Evolutionary conservation across 2,797 vertebrate species (phyloP).

Genomic region (Babyrousa celebensis): DNA sequence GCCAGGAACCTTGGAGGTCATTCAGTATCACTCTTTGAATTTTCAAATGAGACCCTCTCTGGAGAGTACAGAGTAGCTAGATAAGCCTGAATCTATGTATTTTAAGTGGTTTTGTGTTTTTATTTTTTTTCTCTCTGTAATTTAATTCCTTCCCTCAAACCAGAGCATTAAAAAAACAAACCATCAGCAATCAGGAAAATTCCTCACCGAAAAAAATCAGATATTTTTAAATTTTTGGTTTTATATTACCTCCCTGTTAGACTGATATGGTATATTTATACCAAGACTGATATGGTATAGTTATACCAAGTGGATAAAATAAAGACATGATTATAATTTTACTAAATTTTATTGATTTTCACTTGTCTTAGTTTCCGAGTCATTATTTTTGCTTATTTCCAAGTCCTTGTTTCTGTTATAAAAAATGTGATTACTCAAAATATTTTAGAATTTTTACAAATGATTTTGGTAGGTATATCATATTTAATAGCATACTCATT

Average conservation of each 20-base stretch:
- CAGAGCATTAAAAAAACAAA: background rate
- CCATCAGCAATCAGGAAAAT: slow-evolving; percentile 47
- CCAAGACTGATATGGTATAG: background rate
- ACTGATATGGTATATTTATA: background rate
- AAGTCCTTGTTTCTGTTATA: background rate
- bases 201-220: background rate
- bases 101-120: slow-evolving; percentile 47
- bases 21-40: background rate
- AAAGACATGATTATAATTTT: slow-evolving; percentile 50
- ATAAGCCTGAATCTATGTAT: slow-evolving; percentile 1
- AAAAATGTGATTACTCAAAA: slow-evolving; percentile 58
- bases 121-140: slow-evolving; percentile 55
- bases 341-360: slow-evolving; percentile 57
- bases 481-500: slow-evolving; percentile 45
- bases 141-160: slow-evolving; percentile 38
- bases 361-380: slow-evolving; percentile 42
- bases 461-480: slow-evolving; percentile 47
- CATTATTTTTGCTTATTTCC: slow-evolving; percentile 31
- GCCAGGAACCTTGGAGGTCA: background rate
- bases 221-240: slow-evolving; percentile 43
- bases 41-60: slow-evolving; percentile 34
- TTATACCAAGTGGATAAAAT: background rate
- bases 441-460: slow-evolving; percentile 52
- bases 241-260: background rate
- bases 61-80: background rate